Evolutionary conservation across 2,888 invertebrate genomes (phyloP), one percentile per base, ranked within the genome.

Genomic region (Willowsia nigromaculata): DNA sequence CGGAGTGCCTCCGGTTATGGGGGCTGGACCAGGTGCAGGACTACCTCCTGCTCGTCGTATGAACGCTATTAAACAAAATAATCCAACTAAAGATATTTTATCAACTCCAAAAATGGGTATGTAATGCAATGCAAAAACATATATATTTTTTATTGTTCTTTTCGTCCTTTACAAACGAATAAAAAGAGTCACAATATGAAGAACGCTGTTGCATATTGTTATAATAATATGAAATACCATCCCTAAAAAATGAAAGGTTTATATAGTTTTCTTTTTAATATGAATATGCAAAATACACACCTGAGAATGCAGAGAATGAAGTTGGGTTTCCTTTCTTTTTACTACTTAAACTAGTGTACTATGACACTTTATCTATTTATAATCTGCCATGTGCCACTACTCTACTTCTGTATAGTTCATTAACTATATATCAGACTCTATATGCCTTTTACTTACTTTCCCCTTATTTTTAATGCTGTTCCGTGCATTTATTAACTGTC

Each of bases 1-100:
- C 93, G 94, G 94, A 91, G 93, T 80, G 92, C 93, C 93, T 87
- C 92, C 93, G 91, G 91, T 95, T 37, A 68, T 85, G 95, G 95
- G 93, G 74, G 84, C 93, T 93, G 93, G 90, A 92, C 89, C 89
- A 59, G 85, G 93, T 93, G 91, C 93, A 93, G 93, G 93, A 68
- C 68, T 91, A 18, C 89, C 90, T 80, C 91, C 91, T 65, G 74
- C 90, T 37, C 90, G 91, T 71, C 95, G 97, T 93, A 96, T 97
- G 96, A 97, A 97, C 94, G 97, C 97, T 93, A 96, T 97, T 94
- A 97, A 97, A 95, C 96, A 97, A 88, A 97, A 97, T 94, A 97
- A 97, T 94, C 97, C 94, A 80, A 94, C 97, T 76, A 97, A 97
- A 94, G 97, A 97, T 93, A 95, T 96, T 94, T 96, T 96, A 80